These are phyloP conservation scores for Amphipoea oculea DNA, from an alignment of 2,888 invertebrate species.

Conservation along the genomic window DNA sequence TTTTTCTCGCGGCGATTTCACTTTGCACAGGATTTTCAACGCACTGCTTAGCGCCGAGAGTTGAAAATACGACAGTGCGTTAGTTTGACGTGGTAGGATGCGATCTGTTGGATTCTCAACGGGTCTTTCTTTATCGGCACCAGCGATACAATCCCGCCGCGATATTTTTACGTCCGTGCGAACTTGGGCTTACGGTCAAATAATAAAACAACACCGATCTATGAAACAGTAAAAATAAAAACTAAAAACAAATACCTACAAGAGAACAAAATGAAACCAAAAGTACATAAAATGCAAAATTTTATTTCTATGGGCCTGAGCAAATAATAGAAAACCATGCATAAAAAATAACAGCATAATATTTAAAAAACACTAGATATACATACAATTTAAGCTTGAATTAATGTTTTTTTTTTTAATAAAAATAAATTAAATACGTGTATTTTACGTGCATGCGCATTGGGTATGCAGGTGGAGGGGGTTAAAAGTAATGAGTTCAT, in stretches of 20 bases:
- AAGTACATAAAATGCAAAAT: slow-evolving; percentile 24
- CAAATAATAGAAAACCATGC: slow-evolving; percentile 40
- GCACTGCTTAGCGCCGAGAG: background rate
- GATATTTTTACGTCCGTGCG: background rate
- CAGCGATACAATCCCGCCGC: background rate
- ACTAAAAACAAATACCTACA: slow-evolving; percentile 3
- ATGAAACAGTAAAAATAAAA: background rate
- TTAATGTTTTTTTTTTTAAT: slow-evolving; percentile 1
- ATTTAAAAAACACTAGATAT: slow-evolving; percentile 2
- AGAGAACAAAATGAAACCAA: slow-evolving; percentile 51
- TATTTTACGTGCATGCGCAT: background rate
- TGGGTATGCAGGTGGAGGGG: background rate
- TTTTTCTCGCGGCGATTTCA: background rate
- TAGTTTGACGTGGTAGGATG: background rate
- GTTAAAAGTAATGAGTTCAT: background rate
- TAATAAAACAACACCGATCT: background rate
- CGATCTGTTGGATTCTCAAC: background rate
- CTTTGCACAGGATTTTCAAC: background rate
- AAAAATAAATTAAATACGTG: background rate
- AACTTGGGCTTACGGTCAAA: background rate
- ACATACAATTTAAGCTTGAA: slow-evolving; percentile 11
- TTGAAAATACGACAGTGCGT: background rate
- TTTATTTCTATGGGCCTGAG: slow-evolving; percentile 32
- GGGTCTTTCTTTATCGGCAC: background rate
- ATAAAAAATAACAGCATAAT: background rate